Percentiles rank a stretch among this genome's conserved stretches.
Evolutionary conservation across 2,888 invertebrate genomes (phyloP).

Genomic region (Eubasilissa splendida): DNA sequence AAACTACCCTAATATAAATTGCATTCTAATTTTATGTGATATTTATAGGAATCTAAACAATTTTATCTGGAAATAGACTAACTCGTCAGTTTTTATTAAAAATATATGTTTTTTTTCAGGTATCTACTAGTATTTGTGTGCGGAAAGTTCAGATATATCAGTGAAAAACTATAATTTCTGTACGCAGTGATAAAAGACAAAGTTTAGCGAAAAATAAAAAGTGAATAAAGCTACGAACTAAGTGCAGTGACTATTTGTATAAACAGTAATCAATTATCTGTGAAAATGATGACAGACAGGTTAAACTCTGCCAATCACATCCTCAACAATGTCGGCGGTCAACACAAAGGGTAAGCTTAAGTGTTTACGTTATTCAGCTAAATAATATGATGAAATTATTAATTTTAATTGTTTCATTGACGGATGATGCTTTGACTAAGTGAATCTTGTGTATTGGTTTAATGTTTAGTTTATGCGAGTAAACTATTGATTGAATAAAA

Average conservation of each 20-base stretch:
- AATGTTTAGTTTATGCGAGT: too few relatives aligned
- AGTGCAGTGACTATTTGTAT: constrained; percentile 46
- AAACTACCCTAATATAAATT: constrained; percentile 45
- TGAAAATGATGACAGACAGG: constrained; percentile 83
- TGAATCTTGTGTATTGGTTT: too few relatives aligned
- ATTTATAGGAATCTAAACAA: neutral
- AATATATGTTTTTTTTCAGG: constrained; percentile 34
- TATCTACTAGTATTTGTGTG: constrained; percentile 44
- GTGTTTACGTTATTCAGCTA: too few relatives aligned
- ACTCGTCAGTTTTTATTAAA: neutral
- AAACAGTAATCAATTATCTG: constrained; percentile 35
- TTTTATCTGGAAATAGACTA: neutral
- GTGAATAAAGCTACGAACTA: constrained; percentile 37
- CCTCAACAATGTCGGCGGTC: constrained; percentile 72
- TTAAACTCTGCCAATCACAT: constrained; percentile 80
- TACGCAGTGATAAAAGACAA: constrained; percentile 31
- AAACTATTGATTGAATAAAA: too few relatives aligned
- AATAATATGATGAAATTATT: too few relatives aligned
- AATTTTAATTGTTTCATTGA: too few relatives aligned
- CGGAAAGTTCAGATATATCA: constrained; percentile 32
- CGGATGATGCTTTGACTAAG: too few relatives aligned
- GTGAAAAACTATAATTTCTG: constrained; percentile 42
- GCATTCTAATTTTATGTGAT: constrained; percentile 2
- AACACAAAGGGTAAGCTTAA: constrained; percentile 74
- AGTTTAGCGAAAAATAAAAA: constrained; percentile 19